Conservation (phyloP, 1,140 invertebrate species). For the Acromyrmex echinatior region DNA sequence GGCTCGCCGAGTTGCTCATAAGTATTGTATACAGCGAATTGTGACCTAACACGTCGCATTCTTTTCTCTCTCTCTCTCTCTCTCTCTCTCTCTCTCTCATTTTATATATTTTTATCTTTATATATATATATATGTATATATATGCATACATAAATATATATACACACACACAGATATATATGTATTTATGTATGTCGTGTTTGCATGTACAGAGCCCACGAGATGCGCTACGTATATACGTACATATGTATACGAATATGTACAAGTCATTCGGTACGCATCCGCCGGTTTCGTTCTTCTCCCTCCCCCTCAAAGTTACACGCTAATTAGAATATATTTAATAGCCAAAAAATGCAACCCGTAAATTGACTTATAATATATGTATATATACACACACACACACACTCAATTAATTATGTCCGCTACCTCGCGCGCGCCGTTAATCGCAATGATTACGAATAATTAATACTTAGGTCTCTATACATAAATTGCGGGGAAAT, state of each 20-base stretch:
- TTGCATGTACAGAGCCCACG: slow-evolving; percentile 55
- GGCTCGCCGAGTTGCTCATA: slow-evolving; percentile 40
- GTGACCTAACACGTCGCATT: slow-evolving; percentile 27
- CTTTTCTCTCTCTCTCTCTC: slow-evolving; percentile 1
- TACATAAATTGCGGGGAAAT: slow-evolving; percentile 68
- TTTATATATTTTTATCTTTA: slow-evolving; percentile 35
- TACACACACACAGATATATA: slow-evolving; percentile 3
- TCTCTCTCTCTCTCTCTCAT: neutral
- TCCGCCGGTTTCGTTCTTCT: slow-evolving; percentile 49
- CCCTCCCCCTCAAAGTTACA: slow-evolving; percentile 47
- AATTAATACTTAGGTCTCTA: slow-evolving; percentile 73
- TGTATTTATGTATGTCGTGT: slow-evolving; percentile 50
- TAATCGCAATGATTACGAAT: slow-evolving; percentile 74
- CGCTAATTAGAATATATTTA: slow-evolving; percentile 68
- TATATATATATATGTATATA: slow-evolving; percentile 11
- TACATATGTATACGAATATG: slow-evolving; percentile 66
- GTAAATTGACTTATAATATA: slow-evolving; percentile 72
- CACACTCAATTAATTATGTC: slow-evolving; percentile 72
- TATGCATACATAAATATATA: neutral
- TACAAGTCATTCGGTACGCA: slow-evolving; percentile 62
- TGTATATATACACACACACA: neutral
- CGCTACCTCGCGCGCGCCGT: slow-evolving; percentile 64
- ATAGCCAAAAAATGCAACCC: slow-evolving; percentile 74
- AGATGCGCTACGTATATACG: slow-evolving; percentile 46
- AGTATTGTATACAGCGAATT: slow-evolving; percentile 42